phyloP scores from a whole-genome alignment of 2,113 vertebrate species.

The Trogon surrucura region DNA sequence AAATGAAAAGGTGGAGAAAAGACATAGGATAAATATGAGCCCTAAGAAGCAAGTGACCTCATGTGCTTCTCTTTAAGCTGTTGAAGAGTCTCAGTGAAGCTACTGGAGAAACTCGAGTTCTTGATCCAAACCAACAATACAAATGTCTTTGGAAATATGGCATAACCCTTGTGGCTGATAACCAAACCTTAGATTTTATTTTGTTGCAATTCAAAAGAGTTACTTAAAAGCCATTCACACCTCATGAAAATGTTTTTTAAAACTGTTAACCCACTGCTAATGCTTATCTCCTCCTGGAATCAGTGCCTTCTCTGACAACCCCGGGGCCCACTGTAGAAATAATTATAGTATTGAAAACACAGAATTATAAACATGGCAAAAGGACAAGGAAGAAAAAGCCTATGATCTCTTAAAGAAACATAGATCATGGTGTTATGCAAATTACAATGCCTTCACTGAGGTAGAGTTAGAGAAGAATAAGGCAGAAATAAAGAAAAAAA shows the following conservation, averaged over 20 bases:
- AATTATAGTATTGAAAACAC: neutral
- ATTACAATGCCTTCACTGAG: neutral
- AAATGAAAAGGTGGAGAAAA: neutral
- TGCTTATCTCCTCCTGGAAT: neutral
- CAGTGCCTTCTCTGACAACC: neutral
- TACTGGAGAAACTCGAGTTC: neutral
- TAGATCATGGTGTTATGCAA: neutral
- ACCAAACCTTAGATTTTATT: neutral
- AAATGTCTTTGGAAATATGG: neutral
- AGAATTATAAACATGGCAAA: neutral
- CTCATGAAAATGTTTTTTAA: neutral
- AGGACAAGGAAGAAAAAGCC: neutral
- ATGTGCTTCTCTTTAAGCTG: neutral
- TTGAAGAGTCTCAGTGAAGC: neutral
- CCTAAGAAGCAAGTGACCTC: neutral
- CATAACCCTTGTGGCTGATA: neutral
- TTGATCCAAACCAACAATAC: neutral
- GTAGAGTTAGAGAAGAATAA: neutral
- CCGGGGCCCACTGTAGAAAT: neutral
- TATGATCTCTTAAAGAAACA: neutral
- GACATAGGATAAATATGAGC: neutral
- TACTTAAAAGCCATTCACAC: neutral
- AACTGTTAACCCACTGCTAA: constrained; percentile 3
- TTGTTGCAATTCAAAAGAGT: neutral
- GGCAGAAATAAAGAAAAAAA: neutral